These are phyloP conservation scores for Sebastes hubbsi DNA, from an alignment of 2,797 vertebrate species.

Conservation along the genomic window DNA sequence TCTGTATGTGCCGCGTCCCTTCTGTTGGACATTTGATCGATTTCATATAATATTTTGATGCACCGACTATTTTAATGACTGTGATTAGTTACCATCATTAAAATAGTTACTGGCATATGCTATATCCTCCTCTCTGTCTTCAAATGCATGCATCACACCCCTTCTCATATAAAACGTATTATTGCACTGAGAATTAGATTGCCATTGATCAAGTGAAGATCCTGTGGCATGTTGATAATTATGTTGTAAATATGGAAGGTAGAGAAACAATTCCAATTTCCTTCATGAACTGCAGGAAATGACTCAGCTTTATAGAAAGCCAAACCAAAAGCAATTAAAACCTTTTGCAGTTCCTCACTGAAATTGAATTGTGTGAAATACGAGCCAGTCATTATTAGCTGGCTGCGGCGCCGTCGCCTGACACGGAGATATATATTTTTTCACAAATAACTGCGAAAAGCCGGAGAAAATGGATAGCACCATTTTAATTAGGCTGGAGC, in stretches of 20 bases:
- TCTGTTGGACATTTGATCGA: background rate
- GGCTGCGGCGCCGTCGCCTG: slow-evolving; percentile 25
- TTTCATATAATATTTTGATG: background rate
- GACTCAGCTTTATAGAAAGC: slow-evolving; percentile 56
- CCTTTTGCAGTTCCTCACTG: slow-evolving; percentile 61
- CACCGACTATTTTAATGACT: background rate
- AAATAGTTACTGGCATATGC: background rate
- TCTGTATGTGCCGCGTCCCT: background rate
- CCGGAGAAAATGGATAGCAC: slow-evolving; percentile 41
- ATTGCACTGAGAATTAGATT: background rate
- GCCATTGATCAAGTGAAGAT: slow-evolving; percentile 6
- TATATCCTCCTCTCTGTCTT: background rate
- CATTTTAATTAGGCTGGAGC: slow-evolving; percentile 57
- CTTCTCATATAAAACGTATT: background rate
- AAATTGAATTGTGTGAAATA: slow-evolving; percentile 71
- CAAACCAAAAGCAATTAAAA: slow-evolving; percentile 73
- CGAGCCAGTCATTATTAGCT: slow-evolving; percentile 61
- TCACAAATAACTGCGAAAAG: slow-evolving; percentile 53
- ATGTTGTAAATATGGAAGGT: slow-evolving; percentile 39
- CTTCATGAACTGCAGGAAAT: slow-evolving; percentile 44
- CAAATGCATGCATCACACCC: background rate
- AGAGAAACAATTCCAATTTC: slow-evolving; percentile 25
- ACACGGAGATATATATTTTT: slow-evolving; percentile 42
- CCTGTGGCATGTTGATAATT: slow-evolving; percentile 40
- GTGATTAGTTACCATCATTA: background rate